A percentile compares a stretch with the other conserved stretches of the same genome.
Conservation (phyloP, 2,113 vertebrate species). For the Cyprinodon tularosa region DNA sequence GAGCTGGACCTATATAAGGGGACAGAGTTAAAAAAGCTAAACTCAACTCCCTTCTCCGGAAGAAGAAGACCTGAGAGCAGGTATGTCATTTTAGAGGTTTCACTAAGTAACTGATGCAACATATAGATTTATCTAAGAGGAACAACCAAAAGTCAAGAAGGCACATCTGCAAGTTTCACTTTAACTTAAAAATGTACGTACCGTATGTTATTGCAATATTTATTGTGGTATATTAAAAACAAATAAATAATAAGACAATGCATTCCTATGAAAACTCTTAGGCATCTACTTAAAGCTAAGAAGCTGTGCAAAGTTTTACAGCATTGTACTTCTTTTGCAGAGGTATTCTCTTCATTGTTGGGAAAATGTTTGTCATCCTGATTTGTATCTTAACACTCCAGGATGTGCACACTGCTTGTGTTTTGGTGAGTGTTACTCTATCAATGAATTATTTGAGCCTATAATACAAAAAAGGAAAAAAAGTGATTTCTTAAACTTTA, state of each 20-base stretch:
- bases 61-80: conserved; percentile 27
- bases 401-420: conserved; percentile 42
- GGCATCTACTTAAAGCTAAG: background rate
- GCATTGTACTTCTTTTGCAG: background rate
- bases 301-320: background rate
- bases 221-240: background rate
- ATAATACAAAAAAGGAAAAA: background rate
- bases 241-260: background rate
- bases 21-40: background rate
- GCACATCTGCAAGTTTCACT: background rate
- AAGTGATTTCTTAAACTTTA: background rate
- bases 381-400: conserved; percentile 57
- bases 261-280: too few relatives aligned
- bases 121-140: background rate
- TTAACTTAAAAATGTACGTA: conserved; percentile 3
- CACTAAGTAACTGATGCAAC: background rate
- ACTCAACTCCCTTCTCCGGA: conserved; percentile 8
- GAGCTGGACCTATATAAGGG: conserved; percentile 58
- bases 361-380: conserved; percentile 63
- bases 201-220: background rate
- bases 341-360: background rate
- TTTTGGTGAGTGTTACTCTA: conserved; percentile 56
- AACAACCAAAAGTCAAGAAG: background rate
- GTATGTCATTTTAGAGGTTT: conserved; percentile 24
- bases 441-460: background rate